These are phyloP conservation scores for Ceratoteleas bidentatus DNA, from an alignment of 1,140 invertebrate genomes.

Conservation along the genomic window DNA sequence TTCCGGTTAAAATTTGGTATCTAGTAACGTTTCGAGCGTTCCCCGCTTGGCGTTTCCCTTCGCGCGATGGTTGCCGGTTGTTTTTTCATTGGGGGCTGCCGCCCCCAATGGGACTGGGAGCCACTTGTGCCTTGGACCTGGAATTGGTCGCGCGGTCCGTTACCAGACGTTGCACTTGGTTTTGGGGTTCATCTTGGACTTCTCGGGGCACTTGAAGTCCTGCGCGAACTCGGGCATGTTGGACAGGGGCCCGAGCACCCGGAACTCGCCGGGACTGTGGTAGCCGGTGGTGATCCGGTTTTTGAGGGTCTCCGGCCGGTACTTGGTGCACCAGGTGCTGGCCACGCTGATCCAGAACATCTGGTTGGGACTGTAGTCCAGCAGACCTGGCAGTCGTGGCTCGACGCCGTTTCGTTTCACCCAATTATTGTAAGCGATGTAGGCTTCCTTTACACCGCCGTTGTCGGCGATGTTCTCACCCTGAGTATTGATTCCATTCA, in stretches of 20 bases:
- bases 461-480: conserved; percentile 97
- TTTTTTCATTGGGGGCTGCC: background rate
- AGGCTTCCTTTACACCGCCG: conserved; percentile 93
- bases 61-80: background rate
- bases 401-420: conserved; percentile 85
- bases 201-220: conserved; percentile 92
- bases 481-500: conserved; percentile 94
- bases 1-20: background rate
- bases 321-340: conserved; percentile 86
- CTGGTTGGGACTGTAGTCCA: conserved; percentile 84
- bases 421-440: conserved; percentile 89
- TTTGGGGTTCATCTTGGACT: conserved; percentile 92
- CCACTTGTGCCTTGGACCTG: background rate
- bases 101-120: background rate
- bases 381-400: conserved; percentile 83
- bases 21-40: background rate
- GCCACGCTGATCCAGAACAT: conserved; percentile 90
- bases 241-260: conserved; percentile 93
- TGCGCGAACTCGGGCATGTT: conserved; percentile 93
- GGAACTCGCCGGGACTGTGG: conserved; percentile 90
- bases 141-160: conserved; percentile 11
- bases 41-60: background rate
- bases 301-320: conserved; percentile 87
- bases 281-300: conserved; percentile 88
- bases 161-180: conserved; percentile 94